Conservation (phyloP, 53 echinoderm and acorn worm species). For the Echinarachnius parma region DNA sequence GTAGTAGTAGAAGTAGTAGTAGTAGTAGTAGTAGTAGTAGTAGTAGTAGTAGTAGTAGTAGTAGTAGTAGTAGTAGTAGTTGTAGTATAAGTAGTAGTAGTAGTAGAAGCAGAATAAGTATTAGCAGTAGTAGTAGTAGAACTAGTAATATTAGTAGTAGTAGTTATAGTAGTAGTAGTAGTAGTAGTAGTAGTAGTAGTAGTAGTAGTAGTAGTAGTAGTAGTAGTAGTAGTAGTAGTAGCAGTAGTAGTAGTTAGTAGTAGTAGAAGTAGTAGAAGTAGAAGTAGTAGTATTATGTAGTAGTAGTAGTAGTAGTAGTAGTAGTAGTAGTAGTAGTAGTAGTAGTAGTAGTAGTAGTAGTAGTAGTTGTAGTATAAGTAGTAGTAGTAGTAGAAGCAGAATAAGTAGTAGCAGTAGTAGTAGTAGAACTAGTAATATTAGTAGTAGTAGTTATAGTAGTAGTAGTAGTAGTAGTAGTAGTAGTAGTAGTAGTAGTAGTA, state of each 20-base stretch:
- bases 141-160: background rate
- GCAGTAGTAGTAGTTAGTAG: background rate
- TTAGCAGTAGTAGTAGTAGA: background rate
- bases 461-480: conserved; percentile 12
- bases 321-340: conserved; percentile 11
- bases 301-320: conserved; percentile 17
- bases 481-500: background rate
- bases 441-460: background rate
- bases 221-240: conserved; percentile 1
- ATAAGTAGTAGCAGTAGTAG: background rate
- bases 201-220: background rate
- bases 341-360: conserved; percentile 14
- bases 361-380: conserved; percentile 1
- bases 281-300: conserved; percentile 7
- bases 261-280: background rate
- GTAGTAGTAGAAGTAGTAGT: no score
- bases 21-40: no score
- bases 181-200: conserved; percentile 13
- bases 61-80: conserved; percentile 16
- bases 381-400: conserved; percentile 7
- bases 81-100: conserved; percentile 1
- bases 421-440: background rate
- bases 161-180: conserved; percentile 20
- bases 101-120: background rate
- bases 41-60: conserved; percentile 26